Conservation (phyloP, 1,140 invertebrate species). For the Drosophila murphyi region DNA sequence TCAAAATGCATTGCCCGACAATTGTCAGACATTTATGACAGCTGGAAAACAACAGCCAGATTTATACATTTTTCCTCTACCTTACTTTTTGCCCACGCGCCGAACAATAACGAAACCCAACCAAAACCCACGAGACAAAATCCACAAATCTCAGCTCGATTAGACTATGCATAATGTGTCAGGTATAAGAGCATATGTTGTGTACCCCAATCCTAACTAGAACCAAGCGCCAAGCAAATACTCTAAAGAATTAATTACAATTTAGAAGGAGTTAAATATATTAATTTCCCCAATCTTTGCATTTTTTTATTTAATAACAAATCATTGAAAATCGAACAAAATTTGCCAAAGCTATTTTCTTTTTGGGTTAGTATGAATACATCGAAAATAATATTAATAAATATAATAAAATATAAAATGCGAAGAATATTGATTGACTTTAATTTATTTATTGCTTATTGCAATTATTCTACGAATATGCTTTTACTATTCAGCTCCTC, state of each 20-base stretch:
- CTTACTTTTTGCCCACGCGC: conserved; percentile 39
- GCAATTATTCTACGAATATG: too few species aligned
- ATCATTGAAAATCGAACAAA: too few species aligned
- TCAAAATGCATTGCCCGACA: conserved; percentile 29
- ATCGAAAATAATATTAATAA: too few species aligned
- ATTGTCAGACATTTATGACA: conserved; percentile 53
- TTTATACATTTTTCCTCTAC: conserved; percentile 11
- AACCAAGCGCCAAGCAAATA: conserved; percentile 9
- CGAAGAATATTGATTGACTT: too few species aligned
- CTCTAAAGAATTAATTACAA: not conserved
- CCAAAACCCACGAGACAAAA: conserved; percentile 24
- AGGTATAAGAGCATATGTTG: conserved; percentile 33
- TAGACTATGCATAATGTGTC: conserved; percentile 41
- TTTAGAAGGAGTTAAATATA: not conserved
- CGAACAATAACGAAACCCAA: conserved; percentile 22
- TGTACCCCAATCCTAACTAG: not conserved
- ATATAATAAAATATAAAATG: too few species aligned
- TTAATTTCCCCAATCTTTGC: too few species aligned
- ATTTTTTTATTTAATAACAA: too few species aligned
- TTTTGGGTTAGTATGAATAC: too few species aligned
- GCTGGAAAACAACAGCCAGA: conserved; percentile 18
- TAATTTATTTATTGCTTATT: too few species aligned
- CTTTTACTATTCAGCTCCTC: too few species aligned
- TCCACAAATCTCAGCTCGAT: not conserved
- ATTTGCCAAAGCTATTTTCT: too few species aligned